A percentile compares a stretch with the other conserved stretches of the same genome.
Conservation (phyloP, 2,888 invertebrate genomes). For the Lochmaea crataegi region DNA sequence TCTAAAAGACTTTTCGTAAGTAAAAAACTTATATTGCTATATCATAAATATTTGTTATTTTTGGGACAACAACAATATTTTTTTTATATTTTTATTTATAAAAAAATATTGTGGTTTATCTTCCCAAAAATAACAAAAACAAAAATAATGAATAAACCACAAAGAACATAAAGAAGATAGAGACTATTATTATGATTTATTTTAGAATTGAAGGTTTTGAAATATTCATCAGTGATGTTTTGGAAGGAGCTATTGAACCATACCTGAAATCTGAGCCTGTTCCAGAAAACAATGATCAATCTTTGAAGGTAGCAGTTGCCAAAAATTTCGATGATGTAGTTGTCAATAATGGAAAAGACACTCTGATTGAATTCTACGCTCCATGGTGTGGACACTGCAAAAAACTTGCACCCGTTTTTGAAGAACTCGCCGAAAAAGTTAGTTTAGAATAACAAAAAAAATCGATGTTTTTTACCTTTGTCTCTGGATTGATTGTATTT, state of each 20-base stretch:
- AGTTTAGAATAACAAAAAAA: conserved; percentile 27
- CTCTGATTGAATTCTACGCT: conserved; percentile 97
- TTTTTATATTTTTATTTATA: too few species aligned
- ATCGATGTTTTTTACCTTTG: not conserved
- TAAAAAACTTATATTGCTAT: conserved; percentile 36
- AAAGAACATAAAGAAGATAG: too few species aligned
- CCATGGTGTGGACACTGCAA: conserved; percentile 99
- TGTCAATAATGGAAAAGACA: conserved; percentile 90
- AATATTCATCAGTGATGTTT: conserved; percentile 84
- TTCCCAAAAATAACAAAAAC: too few species aligned
- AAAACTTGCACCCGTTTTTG: conserved; percentile 91
- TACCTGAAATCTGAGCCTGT: conserved; percentile 95
- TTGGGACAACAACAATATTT: too few species aligned
- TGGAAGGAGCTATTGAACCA: conserved; percentile 86
- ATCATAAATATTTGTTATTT: too few species aligned
- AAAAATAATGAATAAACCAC: too few species aligned
- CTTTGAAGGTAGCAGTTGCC: conserved; percentile 91
- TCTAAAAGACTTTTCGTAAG: conserved; percentile 89
- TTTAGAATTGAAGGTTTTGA: conserved; percentile 84
- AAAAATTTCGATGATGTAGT: conserved; percentile 97
- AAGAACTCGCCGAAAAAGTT: conserved; percentile 91
- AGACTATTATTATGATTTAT: conserved; percentile 27
- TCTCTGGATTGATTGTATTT: conserved; percentile 13
- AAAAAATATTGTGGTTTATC: not conserved
- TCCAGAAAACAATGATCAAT: conserved; percentile 85